A percentile compares a stretch with the other conserved stretches of the same genome.
Evolutionary conservation across 2,888 invertebrate genomes (phyloP).

Genomic region (Lissonota sp.): DNA sequence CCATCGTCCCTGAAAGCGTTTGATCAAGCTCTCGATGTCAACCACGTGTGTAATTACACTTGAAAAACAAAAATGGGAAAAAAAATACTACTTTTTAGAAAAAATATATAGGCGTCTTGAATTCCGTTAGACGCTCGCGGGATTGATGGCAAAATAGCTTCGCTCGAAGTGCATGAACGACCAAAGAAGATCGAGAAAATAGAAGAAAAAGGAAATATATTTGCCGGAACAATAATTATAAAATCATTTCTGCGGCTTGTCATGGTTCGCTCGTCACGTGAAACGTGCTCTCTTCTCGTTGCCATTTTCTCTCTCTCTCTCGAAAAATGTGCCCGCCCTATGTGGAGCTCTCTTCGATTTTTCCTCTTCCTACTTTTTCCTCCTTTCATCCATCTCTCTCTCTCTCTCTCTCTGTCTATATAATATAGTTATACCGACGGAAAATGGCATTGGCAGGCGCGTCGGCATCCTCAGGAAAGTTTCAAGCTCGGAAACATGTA

Average conservation of each 20-base stretch:
- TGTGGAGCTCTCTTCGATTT: constrained; percentile 36
- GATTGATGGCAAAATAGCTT: constrained; percentile 37
- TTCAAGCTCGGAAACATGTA: constrained; percentile 44
- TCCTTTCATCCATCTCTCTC: background rate
- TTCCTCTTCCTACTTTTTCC: constrained; percentile 34
- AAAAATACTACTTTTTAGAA: background rate
- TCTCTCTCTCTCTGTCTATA: background rate
- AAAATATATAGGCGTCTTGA: background rate
- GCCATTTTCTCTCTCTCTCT: constrained; percentile 10
- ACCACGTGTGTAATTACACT: background rate
- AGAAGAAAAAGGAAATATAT: constrained; percentile 1
- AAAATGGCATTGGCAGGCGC: constrained; percentile 35
- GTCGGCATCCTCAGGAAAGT: constrained; percentile 26
- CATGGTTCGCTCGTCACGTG: constrained; percentile 52
- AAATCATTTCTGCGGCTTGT: constrained; percentile 58
- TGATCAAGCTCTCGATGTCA: too few relatives aligned
- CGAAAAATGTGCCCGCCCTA: constrained; percentile 35
- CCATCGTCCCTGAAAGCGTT: too few relatives aligned
- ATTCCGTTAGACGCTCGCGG: background rate
- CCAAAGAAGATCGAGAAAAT: background rate
- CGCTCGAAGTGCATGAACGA: constrained; percentile 4
- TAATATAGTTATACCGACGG: background rate
- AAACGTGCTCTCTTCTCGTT: constrained; percentile 52
- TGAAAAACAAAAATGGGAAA: background rate
- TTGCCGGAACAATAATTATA: constrained; percentile 55